Evolutionary conservation across 2,888 invertebrate species (phyloP).

Genomic region (Meloe dianella): DNA sequence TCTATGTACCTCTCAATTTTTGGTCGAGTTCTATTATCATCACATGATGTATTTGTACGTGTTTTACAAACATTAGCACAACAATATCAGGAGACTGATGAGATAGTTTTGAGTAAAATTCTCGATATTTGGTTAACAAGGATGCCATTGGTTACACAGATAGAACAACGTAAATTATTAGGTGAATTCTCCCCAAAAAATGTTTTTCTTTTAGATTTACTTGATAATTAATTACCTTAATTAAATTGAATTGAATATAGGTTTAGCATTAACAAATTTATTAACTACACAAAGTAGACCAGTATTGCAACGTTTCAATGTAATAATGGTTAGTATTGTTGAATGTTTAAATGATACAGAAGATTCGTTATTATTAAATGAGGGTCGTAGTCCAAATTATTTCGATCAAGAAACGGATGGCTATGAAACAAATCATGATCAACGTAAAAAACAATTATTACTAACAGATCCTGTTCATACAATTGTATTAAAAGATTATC

Average conservation of each 20-base stretch:
- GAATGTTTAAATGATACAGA: slow-evolving; percentile 83
- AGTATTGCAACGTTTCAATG: slow-evolving; percentile 74
- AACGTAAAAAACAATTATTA: slow-evolving; percentile 71
- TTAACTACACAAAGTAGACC: slow-evolving; percentile 72
- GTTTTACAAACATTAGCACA: slow-evolving; percentile 62
- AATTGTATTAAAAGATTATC: slow-evolving; percentile 74
- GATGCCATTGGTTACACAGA: slow-evolving; percentile 78
- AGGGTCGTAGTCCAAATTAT: slow-evolving; percentile 55
- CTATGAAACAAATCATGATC: slow-evolving; percentile 76
- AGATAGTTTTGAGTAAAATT: slow-evolving; percentile 72
- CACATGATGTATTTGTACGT: slow-evolving; percentile 71
- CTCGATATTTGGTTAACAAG: slow-evolving; percentile 80
- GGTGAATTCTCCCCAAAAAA: too few species aligned
- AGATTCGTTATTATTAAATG: slow-evolving; percentile 56
- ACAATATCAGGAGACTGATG: slow-evolving; percentile 62
- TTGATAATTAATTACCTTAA: too few species aligned
- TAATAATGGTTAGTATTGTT: slow-evolving; percentile 74
- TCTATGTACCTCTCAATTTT: slow-evolving; percentile 80
- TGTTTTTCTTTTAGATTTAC: too few species aligned
- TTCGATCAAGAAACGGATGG: slow-evolving; percentile 66
- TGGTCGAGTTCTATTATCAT: slow-evolving; percentile 76
- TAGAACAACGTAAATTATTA: slow-evolving; percentile 83
- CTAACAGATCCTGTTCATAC: slow-evolving; percentile 81
- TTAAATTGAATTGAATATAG: slow-evolving; percentile 37
- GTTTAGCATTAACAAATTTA: slow-evolving; percentile 70